Percentiles rank a stretch among this genome's conserved stretches.
phyloP scores from a whole-genome alignment of 2,888 invertebrate genomes.

The Notocelia uddmanniana region DNA sequence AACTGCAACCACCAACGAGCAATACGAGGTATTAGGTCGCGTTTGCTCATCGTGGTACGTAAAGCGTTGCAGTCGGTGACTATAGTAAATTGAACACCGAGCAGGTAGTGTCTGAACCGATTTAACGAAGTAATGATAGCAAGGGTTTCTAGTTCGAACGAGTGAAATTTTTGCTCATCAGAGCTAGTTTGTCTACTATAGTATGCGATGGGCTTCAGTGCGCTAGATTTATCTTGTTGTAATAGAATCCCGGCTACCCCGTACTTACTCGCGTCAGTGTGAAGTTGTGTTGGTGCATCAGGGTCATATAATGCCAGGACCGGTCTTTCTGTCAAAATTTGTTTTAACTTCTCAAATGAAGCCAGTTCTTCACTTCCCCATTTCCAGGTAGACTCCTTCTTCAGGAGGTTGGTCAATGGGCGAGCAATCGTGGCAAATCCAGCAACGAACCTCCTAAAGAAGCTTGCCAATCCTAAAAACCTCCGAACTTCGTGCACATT shows the following conservation, averaged over 20 bases:
- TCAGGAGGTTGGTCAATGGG: no score
- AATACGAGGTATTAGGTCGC: not conserved
- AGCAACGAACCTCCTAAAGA: no score
- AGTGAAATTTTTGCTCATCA: not conserved
- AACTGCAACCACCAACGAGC: constrained; percentile 12
- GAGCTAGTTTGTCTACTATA: not conserved
- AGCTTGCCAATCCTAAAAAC: no score
- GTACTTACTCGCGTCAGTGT: not conserved
- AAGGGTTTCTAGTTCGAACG: not conserved
- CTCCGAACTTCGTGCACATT: no score
- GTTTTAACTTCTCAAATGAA: constrained; percentile 50
- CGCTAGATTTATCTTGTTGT: not conserved
- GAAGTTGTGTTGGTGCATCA: constrained; percentile 50
- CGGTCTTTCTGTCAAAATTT: constrained; percentile 38
- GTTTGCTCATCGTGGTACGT: not conserved
- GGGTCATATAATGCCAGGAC: constrained; percentile 38
- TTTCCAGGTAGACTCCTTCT: no score
- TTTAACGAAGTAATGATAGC: not conserved
- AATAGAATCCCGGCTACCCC: not conserved
- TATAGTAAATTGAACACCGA: not conserved
- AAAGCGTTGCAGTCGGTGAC: not conserved
- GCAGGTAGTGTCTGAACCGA: not conserved
- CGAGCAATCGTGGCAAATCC: no score
- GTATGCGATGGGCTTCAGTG: not conserved
- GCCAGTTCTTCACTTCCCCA: no score